Evolutionary conservation across 2,113 vertebrate genomes (phyloP), one percentile per base, ranked within the genome.

Genomic region (Sapayoa aenigma): DNA sequence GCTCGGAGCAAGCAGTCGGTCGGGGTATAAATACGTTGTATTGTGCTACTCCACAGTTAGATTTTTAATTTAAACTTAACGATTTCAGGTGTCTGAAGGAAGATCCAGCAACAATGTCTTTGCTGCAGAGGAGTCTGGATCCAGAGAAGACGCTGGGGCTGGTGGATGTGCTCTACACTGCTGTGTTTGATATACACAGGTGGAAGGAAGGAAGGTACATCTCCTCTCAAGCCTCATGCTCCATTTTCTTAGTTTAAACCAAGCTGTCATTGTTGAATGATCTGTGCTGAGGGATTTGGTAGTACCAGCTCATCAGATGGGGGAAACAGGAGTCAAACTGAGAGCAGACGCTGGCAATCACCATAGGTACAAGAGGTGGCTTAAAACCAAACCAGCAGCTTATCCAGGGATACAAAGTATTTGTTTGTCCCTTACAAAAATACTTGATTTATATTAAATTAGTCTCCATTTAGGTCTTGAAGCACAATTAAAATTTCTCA

Each of bases 91-190:
- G 99, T 98, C 97, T 99, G 96, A 99, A 99, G 93, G 99, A 99
- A 97, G 99, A 99, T 92, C 99, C 99, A 20, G 99, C 99, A 71
- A 99, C 99, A 3, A 99, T 99, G 99, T 99, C 99, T 91, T 96
- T 99, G 94, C 98, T 99, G 17, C 99, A 99, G 98, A 98, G 99
- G 81, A 99, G 99, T 94, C 98, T 99, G 75, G 99, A 99, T 94
- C 99, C 99, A 0, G 99, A 99, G 98, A 99, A 99, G 97, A 99
- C 99, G 4, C 97, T 99, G 52, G 99, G 99, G n/a, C 98, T 99
- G 2, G 99, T 99, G 9, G 99, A 99, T 6, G 99, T 99, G 76
- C 98, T 99, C 50, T 99, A 99, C 88, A 99, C 99, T 2, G 98
- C 99, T 1, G 98, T 99, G 93, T 98, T 99, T 94, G 99, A 99